Base-by-base conservation (phyloP, 2,888 invertebrate genomes). In the Eupelmus urozonus region DNA sequence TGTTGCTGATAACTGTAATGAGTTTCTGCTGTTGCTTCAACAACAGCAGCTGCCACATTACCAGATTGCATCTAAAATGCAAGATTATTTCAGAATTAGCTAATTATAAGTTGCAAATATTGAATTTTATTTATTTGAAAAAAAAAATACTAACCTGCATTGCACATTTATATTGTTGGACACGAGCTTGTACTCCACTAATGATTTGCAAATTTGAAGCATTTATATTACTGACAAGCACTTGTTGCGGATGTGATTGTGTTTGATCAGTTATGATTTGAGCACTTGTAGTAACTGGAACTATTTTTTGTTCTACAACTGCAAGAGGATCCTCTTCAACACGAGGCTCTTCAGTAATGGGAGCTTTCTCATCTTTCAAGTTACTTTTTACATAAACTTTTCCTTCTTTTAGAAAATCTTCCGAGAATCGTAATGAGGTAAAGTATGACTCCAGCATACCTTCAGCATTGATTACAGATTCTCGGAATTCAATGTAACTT, bases 401-500 rank as follows among this genome's bases (percentile, higher is more conserved):
- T 70, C 93, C 93, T 45, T 93, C 93, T 81, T 92, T 92, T 78
- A 93, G 90, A 82, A 93, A 91, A 74, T 93, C 93, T 29, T 93
- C 92, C 0, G 93, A 93, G 82, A 91, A 92, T 78, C 92, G 88
- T 69, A 92, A 88, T 42, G 92, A 92, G 65, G 93, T 92, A 40
- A 94, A 92, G 85, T 94, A 94, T 78, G 92, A 93, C 76, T 92
- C 93, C 7, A 94, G 88, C 93, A 94, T 94, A 18, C 91, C 90
- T 87, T 94, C 94, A 0, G 94, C 93, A 82, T 92, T 93, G 23
- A 92, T 91, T 82, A 94, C 94, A 62, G 93, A 92, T 82, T 93
- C 92, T 71, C 93, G 91, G 86, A 94, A 94, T 59, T 92, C 92
- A 78, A 91, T 91, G 81, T 92, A 92, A 51, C 91, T 91, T 81